Evolutionary conservation across 2,113 vertebrate genomes (phyloP), one percentile per base, ranked within the genome.

Genomic region (Chloroceryle aenea): DNA sequence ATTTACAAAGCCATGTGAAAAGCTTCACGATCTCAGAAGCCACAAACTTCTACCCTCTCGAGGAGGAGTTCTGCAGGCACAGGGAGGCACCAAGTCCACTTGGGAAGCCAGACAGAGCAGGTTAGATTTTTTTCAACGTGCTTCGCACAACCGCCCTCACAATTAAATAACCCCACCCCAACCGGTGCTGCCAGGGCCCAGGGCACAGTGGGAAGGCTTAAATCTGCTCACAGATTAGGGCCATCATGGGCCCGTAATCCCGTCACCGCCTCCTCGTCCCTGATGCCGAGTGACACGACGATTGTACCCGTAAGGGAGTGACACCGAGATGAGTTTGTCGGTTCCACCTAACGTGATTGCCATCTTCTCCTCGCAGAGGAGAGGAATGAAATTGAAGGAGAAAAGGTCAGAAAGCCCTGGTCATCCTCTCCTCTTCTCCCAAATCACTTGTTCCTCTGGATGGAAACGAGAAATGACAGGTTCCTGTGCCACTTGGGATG

Each of bases 401-500:
- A 98, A 98, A 99, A 99, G 98, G 98, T 99, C 98, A 98, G 98
- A 48, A 97, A 98, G 97, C 95, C 97, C 93, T 98, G 98, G 98
- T 97, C 98, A 98, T 98, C 97, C 97, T 97, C 96, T 96, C 91
- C 97, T 95, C 81, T 97, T 97, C 98, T 97, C 98, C 97, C 96
- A 97, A 97, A 97, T 97, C 90, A 85, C 98, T 98, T 87, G 95
- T 98, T 95, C 90, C 96, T 75, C 81, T 10, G 82, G 98, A 98
- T 96, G 97, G 96, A 98, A 98, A 99, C 93, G 95, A 98, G 98
- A 97, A 85, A 53, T 97, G 98, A 98, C 98, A 98, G 98, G 87
- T 96, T 58, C 62, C 82, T 16, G 30, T n/a, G 97, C 90, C 97
- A 13, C 97, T 79, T 75, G 97, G 95, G 96, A 97, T 59, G 91